Evolutionary conservation across 2,113 vertebrate species (phyloP), one percentile per base, ranked within the genome.

Genomic region (Prinia subflava): DNA sequence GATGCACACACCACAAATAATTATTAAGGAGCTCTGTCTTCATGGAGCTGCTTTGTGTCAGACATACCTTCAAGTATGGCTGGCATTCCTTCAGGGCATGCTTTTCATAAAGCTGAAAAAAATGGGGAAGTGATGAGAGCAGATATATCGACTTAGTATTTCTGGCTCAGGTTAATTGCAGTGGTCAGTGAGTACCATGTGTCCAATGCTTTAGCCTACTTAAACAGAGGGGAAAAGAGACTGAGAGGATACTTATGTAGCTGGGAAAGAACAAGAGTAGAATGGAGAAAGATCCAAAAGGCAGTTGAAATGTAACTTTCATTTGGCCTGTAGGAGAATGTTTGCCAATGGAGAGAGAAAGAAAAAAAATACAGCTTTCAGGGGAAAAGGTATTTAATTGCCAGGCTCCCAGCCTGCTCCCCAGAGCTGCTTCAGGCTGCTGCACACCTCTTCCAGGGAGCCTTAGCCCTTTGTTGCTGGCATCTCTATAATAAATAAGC

Each of bases 121-220:
- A 64, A 67, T 27, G 30, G 46, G 28, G 4, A 85, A 49, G 28
- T 73, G 41, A 37, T 83, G 59, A 82, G 52, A 89, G 24, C 17
- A 76, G 63, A 17, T 76, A 7, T 22, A 60, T 70, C 87, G 46
- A 41, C 37, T 35, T 70, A 7, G 0, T 78, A 23, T 47, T 91
- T 89, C 77, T 87, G 64, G 19, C 70, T 82, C 4, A 4, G 47
- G 31, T 83, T 87, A 77, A 39, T 82, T 55, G 39, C 41, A 64
- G 1, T 86, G 59, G 64, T 81, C 83, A 24, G 5, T 59, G 42
- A 30, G 42, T 52, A 7, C 21, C 11, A 4, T 0, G 0, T 49
- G 50, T 63, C 80, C 46, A 70, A 7, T 57, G 35, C 28, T n/a
- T 65, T 31, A 49, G 53, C n/a, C 24, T 63, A 6, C 46, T 85